phyloP scores from a whole-genome alignment of 30 jellyfish, hydroid and myxozoan species.

The Cassiopea xamachana region DNA sequence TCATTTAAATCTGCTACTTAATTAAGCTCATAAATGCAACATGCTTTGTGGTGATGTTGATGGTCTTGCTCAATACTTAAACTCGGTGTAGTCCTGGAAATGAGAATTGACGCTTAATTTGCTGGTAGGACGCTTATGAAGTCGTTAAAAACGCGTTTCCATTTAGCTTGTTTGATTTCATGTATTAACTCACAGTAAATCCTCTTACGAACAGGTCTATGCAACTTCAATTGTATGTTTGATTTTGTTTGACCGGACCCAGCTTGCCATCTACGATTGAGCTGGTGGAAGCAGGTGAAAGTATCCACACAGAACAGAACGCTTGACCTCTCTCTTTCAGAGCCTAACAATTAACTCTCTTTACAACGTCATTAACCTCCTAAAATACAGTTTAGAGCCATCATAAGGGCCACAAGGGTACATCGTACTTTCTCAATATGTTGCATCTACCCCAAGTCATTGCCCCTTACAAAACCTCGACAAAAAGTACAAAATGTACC shows the following conservation, averaged over 20 bases:
- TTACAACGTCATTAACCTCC: too few relatives aligned
- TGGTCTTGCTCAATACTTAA: not conserved
- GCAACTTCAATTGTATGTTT: not conserved
- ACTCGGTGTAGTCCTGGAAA: not conserved
- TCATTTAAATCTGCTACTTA: too few relatives aligned
- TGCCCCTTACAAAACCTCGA: too few relatives aligned
- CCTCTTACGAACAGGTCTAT: not conserved
- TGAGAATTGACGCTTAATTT: not conserved
- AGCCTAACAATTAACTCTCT: too few relatives aligned
- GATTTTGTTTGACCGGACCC: not conserved
- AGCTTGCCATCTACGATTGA: not conserved
- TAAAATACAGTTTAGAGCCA: too few relatives aligned
- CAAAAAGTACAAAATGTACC: too few relatives aligned
- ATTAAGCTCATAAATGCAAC: too few relatives aligned
- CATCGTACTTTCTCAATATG: too few relatives aligned
- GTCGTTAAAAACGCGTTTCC: not conserved
- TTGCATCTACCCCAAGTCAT: too few relatives aligned
- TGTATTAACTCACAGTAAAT: not conserved
- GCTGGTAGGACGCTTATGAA: slow-evolving; percentile 4
- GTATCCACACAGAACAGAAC: not conserved
- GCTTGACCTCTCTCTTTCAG: not conserved
- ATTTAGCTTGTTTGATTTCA: not conserved
- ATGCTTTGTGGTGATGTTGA: not conserved
- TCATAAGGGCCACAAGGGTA: too few relatives aligned
- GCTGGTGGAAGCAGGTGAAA: not conserved